Evolutionary conservation across 64 coral and sea anemone genomes (phyloP).

Genomic region (Montipora cactus): DNA sequence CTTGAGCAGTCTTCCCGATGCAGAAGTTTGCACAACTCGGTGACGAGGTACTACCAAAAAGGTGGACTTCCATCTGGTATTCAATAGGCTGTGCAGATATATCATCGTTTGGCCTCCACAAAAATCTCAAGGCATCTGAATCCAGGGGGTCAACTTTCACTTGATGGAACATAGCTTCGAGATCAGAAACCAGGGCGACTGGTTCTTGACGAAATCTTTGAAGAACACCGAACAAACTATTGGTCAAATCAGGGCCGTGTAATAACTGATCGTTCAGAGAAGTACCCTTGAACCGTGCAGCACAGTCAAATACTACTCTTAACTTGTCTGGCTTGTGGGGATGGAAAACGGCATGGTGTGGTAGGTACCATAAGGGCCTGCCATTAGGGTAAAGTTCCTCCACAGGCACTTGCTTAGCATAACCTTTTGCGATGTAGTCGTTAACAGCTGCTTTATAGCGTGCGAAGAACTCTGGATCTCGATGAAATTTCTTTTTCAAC

Average conservation of each 20-base stretch:
- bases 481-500: too few species aligned
- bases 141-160: constrained; percentile 29
- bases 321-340: constrained; percentile 46
- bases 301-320: too few species aligned
- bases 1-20: constrained; percentile 19
- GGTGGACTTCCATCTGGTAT: constrained; percentile 51
- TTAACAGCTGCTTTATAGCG: too few species aligned
- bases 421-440: too few species aligned
- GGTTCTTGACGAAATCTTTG: constrained; percentile 50
- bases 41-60: constrained; percentile 59
- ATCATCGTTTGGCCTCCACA: constrained; percentile 69
- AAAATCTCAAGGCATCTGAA: constrained; percentile 6
- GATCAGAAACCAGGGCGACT: constrained; percentile 21
- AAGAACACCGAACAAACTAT: not conserved
- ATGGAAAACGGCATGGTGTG: constrained; percentile 38
- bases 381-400: too few species aligned
- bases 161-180: constrained; percentile 68
- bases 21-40: constrained; percentile 57
- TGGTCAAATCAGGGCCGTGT: too few species aligned
- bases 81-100: constrained; percentile 28
- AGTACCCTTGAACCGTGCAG: too few species aligned
- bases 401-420: too few species aligned
- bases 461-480: too few species aligned
- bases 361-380: constrained; percentile 39
- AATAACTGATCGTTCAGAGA: too few species aligned